Evolutionary conservation across 2,888 invertebrate species (phyloP).

Genomic region (Dicycla oo): DNA sequence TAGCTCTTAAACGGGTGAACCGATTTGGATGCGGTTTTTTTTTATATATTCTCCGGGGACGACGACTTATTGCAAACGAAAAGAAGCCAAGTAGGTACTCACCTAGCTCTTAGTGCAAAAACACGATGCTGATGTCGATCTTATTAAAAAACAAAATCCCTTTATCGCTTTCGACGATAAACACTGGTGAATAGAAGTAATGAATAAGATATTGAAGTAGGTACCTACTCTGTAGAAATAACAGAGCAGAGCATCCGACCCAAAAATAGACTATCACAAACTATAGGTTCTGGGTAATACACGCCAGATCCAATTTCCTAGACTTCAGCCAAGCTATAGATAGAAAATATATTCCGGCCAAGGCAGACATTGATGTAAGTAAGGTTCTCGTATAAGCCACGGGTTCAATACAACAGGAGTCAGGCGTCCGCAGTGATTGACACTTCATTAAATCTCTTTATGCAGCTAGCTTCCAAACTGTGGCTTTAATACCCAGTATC

Average conservation of each 20-base stretch:
- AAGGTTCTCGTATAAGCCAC: not conserved
- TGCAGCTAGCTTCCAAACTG: constrained; percentile 6
- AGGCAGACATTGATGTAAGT: not conserved
- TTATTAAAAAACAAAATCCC: not conserved
- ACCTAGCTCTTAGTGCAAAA: not conserved
- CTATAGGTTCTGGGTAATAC: not conserved
- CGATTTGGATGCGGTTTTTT: too few species aligned
- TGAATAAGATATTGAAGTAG: too few species aligned
- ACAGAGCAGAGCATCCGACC: not conserved
- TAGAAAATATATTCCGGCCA: not conserved
- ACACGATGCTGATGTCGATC: too few species aligned
- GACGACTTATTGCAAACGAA: too few species aligned
- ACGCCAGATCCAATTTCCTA: not conserved
- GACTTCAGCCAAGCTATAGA: not conserved
- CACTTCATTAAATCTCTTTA: constrained; percentile 41
- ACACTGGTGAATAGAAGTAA: not conserved
- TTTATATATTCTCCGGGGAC: too few species aligned
- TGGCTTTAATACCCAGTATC: constrained; percentile 20
- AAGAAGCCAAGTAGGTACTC: not conserved
- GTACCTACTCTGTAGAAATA: not conserved
- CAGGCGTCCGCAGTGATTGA: constrained; percentile 22
- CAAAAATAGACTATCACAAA: not conserved
- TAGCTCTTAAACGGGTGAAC: too few species aligned
- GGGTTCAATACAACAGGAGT: constrained; percentile 6
- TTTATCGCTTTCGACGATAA: not conserved